Percentiles rank a stretch among this genome's conserved stretches.
Evolutionary conservation across 2,888 invertebrate species (phyloP).

Genomic region (Noctua janthe): DNA sequence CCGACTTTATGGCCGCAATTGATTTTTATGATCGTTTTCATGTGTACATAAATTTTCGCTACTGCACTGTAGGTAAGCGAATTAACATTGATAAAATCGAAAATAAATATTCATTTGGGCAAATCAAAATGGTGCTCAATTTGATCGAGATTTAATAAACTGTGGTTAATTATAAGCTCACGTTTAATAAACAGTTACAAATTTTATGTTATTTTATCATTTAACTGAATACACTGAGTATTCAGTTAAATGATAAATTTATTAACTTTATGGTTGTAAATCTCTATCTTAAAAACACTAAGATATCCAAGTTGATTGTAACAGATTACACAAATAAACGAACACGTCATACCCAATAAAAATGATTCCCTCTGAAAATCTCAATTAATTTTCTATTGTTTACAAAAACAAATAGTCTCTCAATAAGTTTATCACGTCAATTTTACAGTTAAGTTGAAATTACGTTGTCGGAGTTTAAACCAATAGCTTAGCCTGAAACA

Average conservation of each 20-base stretch:
- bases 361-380: constrained; percentile 24
- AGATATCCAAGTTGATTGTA: background rate
- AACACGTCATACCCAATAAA: constrained; percentile 2
- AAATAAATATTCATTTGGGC: constrained; percentile 51
- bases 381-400: constrained; percentile 39
- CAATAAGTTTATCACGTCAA: constrained; percentile 64
- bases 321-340: background rate
- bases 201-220: background rate
- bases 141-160: constrained; percentile 26
- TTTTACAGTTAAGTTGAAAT: constrained; percentile 77
- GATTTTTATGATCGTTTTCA: constrained; percentile 70
- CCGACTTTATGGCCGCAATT: constrained; percentile 69
- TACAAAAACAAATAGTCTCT: constrained; percentile 47
- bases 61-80: constrained; percentile 65
- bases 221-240: background rate
- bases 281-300: background rate
- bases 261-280: background rate
- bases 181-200: background rate
- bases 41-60: constrained; percentile 69
- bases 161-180: background rate
- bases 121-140: constrained; percentile 37
- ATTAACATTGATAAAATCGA: constrained; percentile 58
- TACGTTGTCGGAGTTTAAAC: constrained; percentile 75
- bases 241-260: background rate
- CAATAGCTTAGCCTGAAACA: constrained; percentile 78